Evolutionary conservation across 2,797 vertebrate genomes (phyloP), one percentile per base, ranked within the genome.

Genomic region (Chiroxiphia lanceolata): DNA sequence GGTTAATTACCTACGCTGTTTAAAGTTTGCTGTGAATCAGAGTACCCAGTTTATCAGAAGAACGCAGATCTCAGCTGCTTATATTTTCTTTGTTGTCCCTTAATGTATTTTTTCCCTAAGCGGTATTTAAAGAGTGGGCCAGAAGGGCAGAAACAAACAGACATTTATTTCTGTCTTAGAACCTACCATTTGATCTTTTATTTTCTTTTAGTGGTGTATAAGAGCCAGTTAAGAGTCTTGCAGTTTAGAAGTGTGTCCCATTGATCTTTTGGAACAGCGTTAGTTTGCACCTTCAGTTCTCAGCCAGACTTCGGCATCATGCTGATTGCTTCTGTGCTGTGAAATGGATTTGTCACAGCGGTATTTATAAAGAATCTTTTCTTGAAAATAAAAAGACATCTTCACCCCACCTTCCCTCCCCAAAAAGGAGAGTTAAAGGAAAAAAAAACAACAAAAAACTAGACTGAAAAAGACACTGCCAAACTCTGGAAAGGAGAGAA

Each of bases 281-380:
- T 96, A 85, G 83, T 90, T 89, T 95, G 95, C 85, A 94, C 96
- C 87, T 95, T 94, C 94, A 96, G 92, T 79, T 97, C 97, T 94
- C 97, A 94, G 97, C 65, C 59, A 90, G 95, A 47, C 71, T 87
- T 89, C 87, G 96, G 96, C 91, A 94, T 72, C 97, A 96, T 0
- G 63, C 97, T 96, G 97, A 71, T 95, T 3, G 25, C 80, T 93
- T 96, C 88, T 96, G 88, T 95, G 89, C 94, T 75, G 45, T 33
- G 68, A 96, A 97, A 97, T 96, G 92, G 94, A 96, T 97, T 97
- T 91, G 95, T 97, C 97, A 95, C 97, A 96, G 96, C 70, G 2
- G 95, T 92, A 45, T 81, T 96, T 92, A 92, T 77, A 87, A 96
- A 79, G 86, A 81, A 83, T 68, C 96, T 90, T 87, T 95, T 92